Conservation (phyloP, 2,888 invertebrate genomes). For the Byasa hedistus region DNA sequence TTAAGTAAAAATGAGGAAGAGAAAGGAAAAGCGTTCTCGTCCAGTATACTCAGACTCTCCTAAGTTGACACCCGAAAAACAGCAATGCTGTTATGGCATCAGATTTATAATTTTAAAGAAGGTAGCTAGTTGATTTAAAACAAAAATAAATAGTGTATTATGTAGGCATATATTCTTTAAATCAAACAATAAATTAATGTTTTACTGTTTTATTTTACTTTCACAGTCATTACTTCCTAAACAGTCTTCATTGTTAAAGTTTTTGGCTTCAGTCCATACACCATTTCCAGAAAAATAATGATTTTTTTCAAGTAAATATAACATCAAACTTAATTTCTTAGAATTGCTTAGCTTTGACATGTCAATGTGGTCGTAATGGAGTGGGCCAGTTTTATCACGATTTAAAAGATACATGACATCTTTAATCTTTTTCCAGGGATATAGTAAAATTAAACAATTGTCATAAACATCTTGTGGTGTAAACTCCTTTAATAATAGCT, state of each 20-base stretch:
- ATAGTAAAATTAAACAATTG: constrained; percentile 66
- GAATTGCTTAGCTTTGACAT: constrained; percentile 50
- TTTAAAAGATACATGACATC: constrained; percentile 45
- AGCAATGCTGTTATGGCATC: too few species aligned
- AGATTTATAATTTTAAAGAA: too few species aligned
- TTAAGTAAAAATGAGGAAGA: too few species aligned
- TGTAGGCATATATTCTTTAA: not conserved
- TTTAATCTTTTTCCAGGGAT: constrained; percentile 70
- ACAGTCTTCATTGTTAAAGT: constrained; percentile 31
- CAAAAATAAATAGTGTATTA: not conserved
- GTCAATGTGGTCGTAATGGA: constrained; percentile 50
- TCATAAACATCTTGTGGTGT: constrained; percentile 61
- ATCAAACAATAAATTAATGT: not conserved
- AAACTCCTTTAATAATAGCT: constrained; percentile 55
- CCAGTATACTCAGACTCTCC: too few species aligned
- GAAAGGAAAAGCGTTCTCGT: too few species aligned
- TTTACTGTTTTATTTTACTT: not conserved
- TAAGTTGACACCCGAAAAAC: too few species aligned
- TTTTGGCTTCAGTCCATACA: constrained; percentile 69
- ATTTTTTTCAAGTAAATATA: constrained; percentile 69
- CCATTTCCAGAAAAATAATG: constrained; percentile 76
- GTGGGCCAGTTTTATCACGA: constrained; percentile 31
- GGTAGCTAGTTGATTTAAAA: too few species aligned
- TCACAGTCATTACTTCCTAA: constrained; percentile 9
- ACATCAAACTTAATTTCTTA: constrained; percentile 62